A percentile compares a stretch with the other conserved stretches of the same genome.
These are phyloP conservation scores for Spatulosminthurus flaviceps DNA, from an alignment of 2,888 invertebrate genomes.

Conservation along the genomic window DNA sequence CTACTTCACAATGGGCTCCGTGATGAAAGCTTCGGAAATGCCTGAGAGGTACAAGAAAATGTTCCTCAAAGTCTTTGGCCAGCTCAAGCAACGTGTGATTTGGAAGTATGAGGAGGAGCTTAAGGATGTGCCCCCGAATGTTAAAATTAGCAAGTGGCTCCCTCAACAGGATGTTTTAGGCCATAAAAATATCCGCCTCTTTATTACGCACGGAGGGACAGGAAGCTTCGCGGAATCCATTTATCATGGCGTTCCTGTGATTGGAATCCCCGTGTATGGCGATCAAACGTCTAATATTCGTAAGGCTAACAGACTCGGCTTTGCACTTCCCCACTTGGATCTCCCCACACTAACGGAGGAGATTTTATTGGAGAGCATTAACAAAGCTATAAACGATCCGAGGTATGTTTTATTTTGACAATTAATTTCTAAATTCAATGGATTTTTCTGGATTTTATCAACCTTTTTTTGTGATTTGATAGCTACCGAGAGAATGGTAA, in stretches of 20 bases:
- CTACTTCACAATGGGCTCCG: not conserved
- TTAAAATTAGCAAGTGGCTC: slow-evolving; percentile 73
- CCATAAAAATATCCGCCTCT: slow-evolving; percentile 69
- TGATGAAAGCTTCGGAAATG: slow-evolving; percentile 75
- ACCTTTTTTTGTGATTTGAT: not conserved
- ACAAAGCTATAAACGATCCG: not conserved
- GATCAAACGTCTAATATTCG: slow-evolving; percentile 2
- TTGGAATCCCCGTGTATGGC: slow-evolving; percentile 14
- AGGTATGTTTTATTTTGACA: slow-evolving; percentile 26
- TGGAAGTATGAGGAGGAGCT: slow-evolving; percentile 83
- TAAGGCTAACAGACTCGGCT: not conserved
- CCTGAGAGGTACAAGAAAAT: slow-evolving; percentile 76
- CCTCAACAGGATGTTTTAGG: slow-evolving; percentile 83
- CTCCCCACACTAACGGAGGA: not conserved
- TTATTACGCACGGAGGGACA: slow-evolving; percentile 76
- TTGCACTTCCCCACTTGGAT: not conserved
- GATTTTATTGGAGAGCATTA: slow-evolving; percentile 3
- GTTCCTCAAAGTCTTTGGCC: slow-evolving; percentile 78
- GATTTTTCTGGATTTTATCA: not conserved
- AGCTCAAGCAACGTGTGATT: slow-evolving; percentile 80
- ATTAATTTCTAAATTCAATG: too few species aligned
- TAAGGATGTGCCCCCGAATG: slow-evolving; percentile 72
- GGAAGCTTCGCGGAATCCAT: slow-evolving; percentile 74
- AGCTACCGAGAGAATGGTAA: not conserved
- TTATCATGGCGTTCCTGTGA: slow-evolving; percentile 71